Evolutionary conservation across 2,113 vertebrate species (phyloP), one percentile per base, ranked within the genome.

Genomic region (Lampris incognitus): DNA sequence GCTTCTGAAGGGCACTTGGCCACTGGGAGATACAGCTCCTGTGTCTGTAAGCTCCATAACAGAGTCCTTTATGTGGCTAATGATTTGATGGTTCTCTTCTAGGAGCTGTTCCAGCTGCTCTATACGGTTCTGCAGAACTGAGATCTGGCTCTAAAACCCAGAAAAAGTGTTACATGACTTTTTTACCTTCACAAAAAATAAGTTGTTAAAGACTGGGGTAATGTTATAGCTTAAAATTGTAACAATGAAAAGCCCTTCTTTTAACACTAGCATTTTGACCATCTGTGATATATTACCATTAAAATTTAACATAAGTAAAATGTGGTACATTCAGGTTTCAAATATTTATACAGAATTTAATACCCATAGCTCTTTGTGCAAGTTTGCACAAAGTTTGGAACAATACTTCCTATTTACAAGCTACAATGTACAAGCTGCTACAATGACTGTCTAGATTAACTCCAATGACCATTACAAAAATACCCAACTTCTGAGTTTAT

Each of bases 61-160:
- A 0, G 98, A 99, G 93, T 99, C 97, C 90, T 98, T 98, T 94
- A 99, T 99, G 94, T 98, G 97, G 91, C 96, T 98, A 93, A 99
- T 99, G 90, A 99, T 99, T 89, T 99, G 97, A 13, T 99, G 98
- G 93, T 99, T 99, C 89, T 99, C 98, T 81, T 99, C 98, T 89
- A 99, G 86, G 52, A 99, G 96, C 94, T 99, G 97, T 70, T 99
- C 98, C 91, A 99, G 93, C 92, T 99, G 98, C 89, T 99, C 96
- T 0, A 99, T 99, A 72, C 97, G 96, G 91, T 97, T 98, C 94
- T 99, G 98, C 56, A 99, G 95, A 84, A 98, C 97, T 0, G 98
- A 99, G 85, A 99, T 99, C 89, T 99, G 98, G 85, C 96, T 99
- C 98, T 99, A 89, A 84, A 87, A 84, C 68, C 58, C 49, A 0